phyloP scores from a whole-genome alignment of 1,140 invertebrate genomes.

The Paraescarpia echinospica region DNA sequence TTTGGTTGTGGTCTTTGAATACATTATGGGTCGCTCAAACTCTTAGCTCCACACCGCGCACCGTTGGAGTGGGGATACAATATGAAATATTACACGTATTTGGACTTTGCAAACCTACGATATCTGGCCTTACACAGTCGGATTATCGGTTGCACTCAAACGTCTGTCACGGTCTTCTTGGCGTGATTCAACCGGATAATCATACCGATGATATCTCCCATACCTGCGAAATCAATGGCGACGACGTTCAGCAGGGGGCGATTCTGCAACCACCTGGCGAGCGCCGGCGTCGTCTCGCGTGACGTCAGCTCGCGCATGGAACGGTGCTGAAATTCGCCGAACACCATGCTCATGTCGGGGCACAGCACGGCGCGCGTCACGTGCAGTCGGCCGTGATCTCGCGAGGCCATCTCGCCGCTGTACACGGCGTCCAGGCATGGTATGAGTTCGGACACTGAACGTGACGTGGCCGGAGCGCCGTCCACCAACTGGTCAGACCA shows the following conservation, averaged over 20 bases:
- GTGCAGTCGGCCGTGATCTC: not conserved
- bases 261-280: conserved; percentile 15
- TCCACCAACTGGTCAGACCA: conserved; percentile 25
- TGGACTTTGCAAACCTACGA: too few species aligned
- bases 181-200: conserved; percentile 24
- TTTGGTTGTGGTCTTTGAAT: too few species aligned
- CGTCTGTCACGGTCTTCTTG: conserved; percentile 10
- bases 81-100: too few species aligned
- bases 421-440: conserved; percentile 8
- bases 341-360: conserved; percentile 32
- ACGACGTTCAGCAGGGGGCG: conserved; percentile 24
- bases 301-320: conserved; percentile 27
- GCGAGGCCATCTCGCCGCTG: not conserved
- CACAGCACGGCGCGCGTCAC: conserved; percentile 27
- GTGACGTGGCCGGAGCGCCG: conserved; percentile 19
- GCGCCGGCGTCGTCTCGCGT: conserved; percentile 17
- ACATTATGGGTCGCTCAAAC: too few species aligned
- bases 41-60: too few species aligned
- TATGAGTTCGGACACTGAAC: conserved; percentile 20
- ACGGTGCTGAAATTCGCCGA: conserved; percentile 26
- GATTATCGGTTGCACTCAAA: not conserved
- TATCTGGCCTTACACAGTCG: too few species aligned
- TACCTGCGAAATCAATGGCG: conserved; percentile 26
- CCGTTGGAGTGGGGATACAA: too few species aligned
- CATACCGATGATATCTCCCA: not conserved